Evolutionary conservation across 2,888 invertebrate genomes (phyloP).

Genomic region (Conops quadrifasciatus): DNA sequence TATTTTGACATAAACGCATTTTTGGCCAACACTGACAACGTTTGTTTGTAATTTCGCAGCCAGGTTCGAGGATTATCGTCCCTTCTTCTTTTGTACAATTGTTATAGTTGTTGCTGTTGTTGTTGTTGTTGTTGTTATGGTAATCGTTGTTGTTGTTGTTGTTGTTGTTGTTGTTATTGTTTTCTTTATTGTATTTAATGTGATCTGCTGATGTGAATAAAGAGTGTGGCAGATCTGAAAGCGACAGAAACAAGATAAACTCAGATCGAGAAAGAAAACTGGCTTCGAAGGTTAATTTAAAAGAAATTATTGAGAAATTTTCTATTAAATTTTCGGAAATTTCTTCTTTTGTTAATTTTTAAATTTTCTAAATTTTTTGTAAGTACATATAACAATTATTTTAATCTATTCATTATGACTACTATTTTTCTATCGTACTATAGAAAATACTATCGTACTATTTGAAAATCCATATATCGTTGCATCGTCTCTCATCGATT

Average conservation of each 20-base stretch:
- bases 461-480: too few species aligned
- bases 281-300: too few species aligned
- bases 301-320: too few species aligned
- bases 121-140: slow-evolving; percentile 27
- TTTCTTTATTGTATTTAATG: neutral
- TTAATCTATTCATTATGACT: neutral
- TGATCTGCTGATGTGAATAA: slow-evolving; percentile 46
- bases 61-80: slow-evolving; percentile 61
- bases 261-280: neutral
- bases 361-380: too few species aligned
- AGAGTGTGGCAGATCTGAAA: slow-evolving; percentile 59
- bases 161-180: slow-evolving; percentile 17
- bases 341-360: neutral
- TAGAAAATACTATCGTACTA: too few species aligned
- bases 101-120: slow-evolving; percentile 46
- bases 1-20: slow-evolving; percentile 59
- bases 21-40: slow-evolving; percentile 65
- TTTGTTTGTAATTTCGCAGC: slow-evolving; percentile 65
- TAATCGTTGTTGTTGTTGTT: slow-evolving; percentile 26
- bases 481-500: too few species aligned
- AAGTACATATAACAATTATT: neutral
- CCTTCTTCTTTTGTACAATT: slow-evolving; percentile 63
- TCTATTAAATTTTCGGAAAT: neutral
- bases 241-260: slow-evolving; percentile 19
- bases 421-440: too few species aligned